Evolutionary conservation across 2,113 vertebrate species (phyloP).

Genomic region (Cavia porcellus): DNA sequence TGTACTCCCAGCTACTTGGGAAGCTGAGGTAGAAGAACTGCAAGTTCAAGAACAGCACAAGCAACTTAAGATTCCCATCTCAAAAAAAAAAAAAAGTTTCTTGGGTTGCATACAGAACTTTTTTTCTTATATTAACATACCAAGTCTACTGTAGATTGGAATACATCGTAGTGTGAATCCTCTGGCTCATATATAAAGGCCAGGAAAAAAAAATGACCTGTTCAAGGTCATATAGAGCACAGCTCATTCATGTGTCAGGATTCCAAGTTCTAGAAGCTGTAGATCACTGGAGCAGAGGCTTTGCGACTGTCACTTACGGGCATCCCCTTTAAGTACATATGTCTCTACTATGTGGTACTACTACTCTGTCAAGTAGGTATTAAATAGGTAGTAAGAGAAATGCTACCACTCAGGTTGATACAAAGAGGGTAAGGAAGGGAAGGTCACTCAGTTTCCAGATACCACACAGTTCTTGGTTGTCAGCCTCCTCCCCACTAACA

Average conservation of each 20-base stretch:
- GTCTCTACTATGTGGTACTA: background rate
- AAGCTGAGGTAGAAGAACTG: background rate
- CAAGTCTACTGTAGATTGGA: background rate
- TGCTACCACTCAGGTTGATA: background rate
- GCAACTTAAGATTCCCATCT: background rate
- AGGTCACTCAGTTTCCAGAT: background rate
- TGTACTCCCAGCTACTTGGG: background rate
- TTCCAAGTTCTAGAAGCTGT: background rate
- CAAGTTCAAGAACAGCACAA: background rate
- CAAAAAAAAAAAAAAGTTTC: background rate
- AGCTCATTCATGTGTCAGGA: background rate
- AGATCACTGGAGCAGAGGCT: background rate
- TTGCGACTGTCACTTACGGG: background rate
- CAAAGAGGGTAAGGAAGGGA: background rate
- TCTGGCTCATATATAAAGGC: background rate
- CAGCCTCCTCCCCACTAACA: background rate
- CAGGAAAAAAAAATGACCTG: background rate
- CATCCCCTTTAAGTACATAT: background rate
- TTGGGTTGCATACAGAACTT: background rate
- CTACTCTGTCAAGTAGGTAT: background rate
- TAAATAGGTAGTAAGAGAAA: background rate
- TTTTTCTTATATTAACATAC: background rate
- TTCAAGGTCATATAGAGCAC: background rate
- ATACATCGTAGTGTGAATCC: background rate
- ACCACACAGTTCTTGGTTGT: accelerated